phyloP scores from a whole-genome alignment of 2,797 vertebrate species.

The Avahi laniger region DNA sequence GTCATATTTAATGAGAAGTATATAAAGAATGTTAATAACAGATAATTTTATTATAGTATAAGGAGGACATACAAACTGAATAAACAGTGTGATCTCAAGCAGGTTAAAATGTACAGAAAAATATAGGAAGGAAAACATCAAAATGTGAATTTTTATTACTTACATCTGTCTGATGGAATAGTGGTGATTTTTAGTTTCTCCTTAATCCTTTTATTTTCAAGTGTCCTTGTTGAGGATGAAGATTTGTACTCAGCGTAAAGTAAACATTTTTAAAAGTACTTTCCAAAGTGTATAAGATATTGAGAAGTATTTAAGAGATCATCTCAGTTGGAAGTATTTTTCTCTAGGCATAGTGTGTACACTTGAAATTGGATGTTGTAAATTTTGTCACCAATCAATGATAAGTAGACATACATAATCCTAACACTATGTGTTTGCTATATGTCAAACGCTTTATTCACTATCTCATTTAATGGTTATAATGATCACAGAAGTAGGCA shows the following conservation, averaged over 20 bases:
- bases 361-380: background rate
- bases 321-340: background rate
- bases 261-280: background rate
- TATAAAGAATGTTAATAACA: background rate
- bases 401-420: background rate
- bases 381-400: background rate
- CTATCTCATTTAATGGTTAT: background rate
- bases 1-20: slow-evolving; percentile 20
- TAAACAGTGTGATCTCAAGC: background rate
- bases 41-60: slow-evolving; percentile 1
- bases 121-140: background rate
- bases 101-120: slow-evolving; percentile 16
- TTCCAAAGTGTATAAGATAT: background rate
- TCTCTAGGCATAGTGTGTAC: background rate
- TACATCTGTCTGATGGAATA: background rate
- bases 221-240: background rate
- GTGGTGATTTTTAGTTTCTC: background rate
- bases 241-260: background rate
- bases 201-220: background rate
- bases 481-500: background rate
- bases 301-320: background rate
- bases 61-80: background rate
- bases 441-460: background rate
- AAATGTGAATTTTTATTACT: background rate
- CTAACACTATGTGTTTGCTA: background rate